Percentiles rank a stretch among this genome's conserved stretches.
These are phyloP conservation scores for Dicrurus megarhynchus DNA, from an alignment of 2,113 vertebrate species.

Conservation along the genomic window DNA sequence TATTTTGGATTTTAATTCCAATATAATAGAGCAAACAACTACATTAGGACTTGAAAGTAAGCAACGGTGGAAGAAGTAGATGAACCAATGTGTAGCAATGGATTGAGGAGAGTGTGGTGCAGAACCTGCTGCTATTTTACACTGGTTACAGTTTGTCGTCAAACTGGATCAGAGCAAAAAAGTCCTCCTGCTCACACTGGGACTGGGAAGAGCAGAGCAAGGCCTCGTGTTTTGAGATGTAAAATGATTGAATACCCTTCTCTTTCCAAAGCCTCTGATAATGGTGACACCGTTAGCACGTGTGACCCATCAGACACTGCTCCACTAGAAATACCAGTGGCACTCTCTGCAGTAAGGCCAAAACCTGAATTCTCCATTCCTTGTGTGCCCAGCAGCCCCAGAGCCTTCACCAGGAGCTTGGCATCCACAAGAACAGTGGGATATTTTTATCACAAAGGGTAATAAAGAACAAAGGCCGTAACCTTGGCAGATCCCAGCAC, in stretches of 20 bases:
- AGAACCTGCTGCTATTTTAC: not conserved
- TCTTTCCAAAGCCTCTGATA: not conserved
- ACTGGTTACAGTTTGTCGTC: not conserved
- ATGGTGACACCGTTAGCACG: fast-evolving
- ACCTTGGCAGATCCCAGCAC: not conserved
- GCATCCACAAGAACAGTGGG: not conserved
- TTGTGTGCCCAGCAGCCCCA: not conserved
- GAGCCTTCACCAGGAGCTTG: not conserved
- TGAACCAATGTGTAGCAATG: not conserved
- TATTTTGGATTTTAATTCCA: not conserved
- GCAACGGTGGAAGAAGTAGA: not conserved
- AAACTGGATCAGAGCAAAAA: not conserved
- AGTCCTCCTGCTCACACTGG: not conserved
- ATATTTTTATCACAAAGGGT: not conserved
- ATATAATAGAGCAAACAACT: not conserved
- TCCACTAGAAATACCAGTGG: not conserved
- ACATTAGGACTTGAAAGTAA: not conserved
- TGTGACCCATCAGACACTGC: not conserved
- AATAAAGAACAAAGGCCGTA: not conserved
- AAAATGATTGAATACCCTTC: not conserved
- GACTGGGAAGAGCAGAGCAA: not conserved
- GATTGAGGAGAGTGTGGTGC: not conserved
- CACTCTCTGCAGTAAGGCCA: not conserved
- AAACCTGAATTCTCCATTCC: not conserved
- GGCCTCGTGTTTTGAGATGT: not conserved